Base-by-base conservation (phyloP, 1,140 invertebrate genomes). In the Leptonema lineaticorne region DNA sequence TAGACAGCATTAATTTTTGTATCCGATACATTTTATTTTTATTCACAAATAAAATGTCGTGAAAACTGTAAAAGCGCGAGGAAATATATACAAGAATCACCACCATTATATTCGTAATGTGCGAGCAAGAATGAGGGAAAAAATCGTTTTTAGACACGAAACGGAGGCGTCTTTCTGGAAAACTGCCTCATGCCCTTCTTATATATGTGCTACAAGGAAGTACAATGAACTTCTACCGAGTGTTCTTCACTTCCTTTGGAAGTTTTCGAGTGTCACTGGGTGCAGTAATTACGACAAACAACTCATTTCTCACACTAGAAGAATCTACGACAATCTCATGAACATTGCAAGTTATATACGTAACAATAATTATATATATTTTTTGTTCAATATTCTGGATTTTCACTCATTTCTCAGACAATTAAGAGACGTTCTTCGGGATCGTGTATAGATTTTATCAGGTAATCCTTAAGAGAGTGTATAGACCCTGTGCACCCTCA, bases 381-480 rank as follows among this genome's bases (percentile, higher is more conserved):
- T 41, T 41, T 41, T 41, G 11, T 41, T 41, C n/a, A n/a, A n/a
- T n/a, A n/a, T n/a, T n/a, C n/a, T n/a, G n/a, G n/a, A n/a, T n/a
- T n/a, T n/a, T n/a, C n/a, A n/a, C 2, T 41, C 9, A 41, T 41
- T 41, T 41, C 16, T 41, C 11, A 41, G 37, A 41, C 37, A 41
- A 41, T 41, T 41, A 41, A 41, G 37, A 14, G 16, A 41, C 37
- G 37, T 41, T 16, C 16, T 41, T n/a, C n/a, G 37, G 11, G 37
- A 41, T 41, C 11, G 37, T 41, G 37, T 41, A 11, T 24, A 7
- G 50, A 53, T 24, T 53, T 53, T 48, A 30, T 41, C 63, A 33
- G 63, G 29, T 66, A 66, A 66, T 66, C 63, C 48, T 7, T 18
- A 57, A 56, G 63, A 56, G 63, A 66, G 50, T 56, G 24, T 27